These are phyloP conservation scores for Myzus persicae DNA, from an alignment of 1,140 invertebrate genomes.

Conservation along the genomic window DNA sequence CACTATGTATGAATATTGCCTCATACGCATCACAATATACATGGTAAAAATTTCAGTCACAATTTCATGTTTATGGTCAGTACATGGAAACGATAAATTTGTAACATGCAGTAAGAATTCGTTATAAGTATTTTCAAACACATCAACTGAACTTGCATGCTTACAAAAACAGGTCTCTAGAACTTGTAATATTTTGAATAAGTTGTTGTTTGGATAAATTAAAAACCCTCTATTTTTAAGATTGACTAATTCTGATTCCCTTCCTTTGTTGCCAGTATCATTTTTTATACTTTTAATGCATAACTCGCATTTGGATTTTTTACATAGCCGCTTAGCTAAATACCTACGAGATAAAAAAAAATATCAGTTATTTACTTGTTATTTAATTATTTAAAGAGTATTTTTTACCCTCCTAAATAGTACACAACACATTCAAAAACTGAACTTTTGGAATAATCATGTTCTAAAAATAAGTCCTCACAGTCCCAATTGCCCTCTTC, in stretches of 20 bases:
- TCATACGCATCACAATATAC: too few species aligned
- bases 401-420: constrained; percentile 11
- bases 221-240: not conserved
- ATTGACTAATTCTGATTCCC: not conserved
- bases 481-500: not conserved
- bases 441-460: not conserved
- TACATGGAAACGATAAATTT: too few species aligned
- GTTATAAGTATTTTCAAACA: too few species aligned
- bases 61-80: too few species aligned
- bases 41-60: too few species aligned
- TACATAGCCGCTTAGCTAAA: not conserved
- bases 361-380: not conserved
- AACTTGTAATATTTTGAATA: constrained; percentile 25
- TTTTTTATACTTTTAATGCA: not conserved
- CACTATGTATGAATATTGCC: too few species aligned
- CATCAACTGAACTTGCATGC: too few species aligned
- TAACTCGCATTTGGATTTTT: not conserved
- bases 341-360: not conserved
- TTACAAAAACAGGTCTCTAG: too few species aligned
- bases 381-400: not conserved
- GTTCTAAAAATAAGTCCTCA: not conserved
- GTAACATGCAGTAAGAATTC: too few species aligned
- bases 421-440: constrained; percentile 17
- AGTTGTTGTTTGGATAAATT: not conserved
- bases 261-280: not conserved